Percentiles rank a stretch among this genome's conserved stretches.
Conservation (phyloP, 2,113 vertebrate genomes). For the Ranitomeya variabilis region DNA sequence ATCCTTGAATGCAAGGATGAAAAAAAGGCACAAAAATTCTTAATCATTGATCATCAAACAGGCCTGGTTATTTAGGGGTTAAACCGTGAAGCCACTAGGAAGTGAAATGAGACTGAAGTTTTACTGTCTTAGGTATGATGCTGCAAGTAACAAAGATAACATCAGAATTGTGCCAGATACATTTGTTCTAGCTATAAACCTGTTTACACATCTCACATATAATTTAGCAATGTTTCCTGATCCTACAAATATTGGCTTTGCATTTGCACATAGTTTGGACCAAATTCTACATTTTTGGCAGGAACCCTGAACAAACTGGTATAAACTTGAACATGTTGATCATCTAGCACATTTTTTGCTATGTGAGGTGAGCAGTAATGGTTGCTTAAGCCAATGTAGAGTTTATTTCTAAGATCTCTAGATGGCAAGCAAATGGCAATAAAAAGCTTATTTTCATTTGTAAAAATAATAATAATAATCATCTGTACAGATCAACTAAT, state of each 20-base stretch:
- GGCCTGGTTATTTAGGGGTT: slow-evolving; percentile 13
- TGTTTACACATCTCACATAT: slow-evolving; percentile 23
- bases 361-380: not conserved
- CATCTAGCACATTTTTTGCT: slow-evolving; percentile 11
- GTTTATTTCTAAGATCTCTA: not conserved
- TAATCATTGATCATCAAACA: no score
- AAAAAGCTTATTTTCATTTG: not conserved
- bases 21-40: no score
- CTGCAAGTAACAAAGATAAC: slow-evolving; percentile 13
- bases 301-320: slow-evolving; percentile 24
- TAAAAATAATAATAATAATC: not conserved
- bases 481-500: not conserved
- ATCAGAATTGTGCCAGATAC: slow-evolving; percentile 10
- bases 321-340: slow-evolving; percentile 32
- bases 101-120: slow-evolving; percentile 19
- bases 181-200: slow-evolving; percentile 38
- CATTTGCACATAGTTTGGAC: slow-evolving; percentile 36
- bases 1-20: no score
- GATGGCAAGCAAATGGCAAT: not conserved
- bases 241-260: slow-evolving; percentile 47
- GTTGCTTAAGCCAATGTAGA: not conserved
- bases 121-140: not conserved
- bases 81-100: slow-evolving; percentile 1
- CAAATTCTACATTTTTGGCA: slow-evolving; percentile 35
- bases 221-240: slow-evolving; percentile 34